These are phyloP conservation scores for Melikaiella ostensackeni DNA, from an alignment of 2,888 invertebrate genomes.

Conservation along the genomic window DNA sequence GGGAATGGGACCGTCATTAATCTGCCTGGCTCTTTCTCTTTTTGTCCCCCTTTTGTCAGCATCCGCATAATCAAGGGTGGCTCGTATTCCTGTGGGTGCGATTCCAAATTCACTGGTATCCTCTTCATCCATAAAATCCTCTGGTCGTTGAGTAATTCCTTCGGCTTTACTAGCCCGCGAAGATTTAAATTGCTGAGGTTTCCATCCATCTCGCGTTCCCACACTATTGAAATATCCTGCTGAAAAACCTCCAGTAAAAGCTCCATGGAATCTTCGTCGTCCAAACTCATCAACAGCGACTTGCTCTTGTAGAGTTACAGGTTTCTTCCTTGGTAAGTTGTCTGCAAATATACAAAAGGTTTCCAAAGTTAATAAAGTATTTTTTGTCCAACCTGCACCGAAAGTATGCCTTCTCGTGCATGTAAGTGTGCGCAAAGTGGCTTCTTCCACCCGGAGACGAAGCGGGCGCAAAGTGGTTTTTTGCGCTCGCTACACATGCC, in stretches of 20 bases:
- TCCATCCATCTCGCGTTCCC: conserved; percentile 97
- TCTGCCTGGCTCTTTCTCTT: conserved; percentile 72
- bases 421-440: no score
- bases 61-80: conserved; percentile 86
- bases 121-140: conserved; percentile 99
- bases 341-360: conserved; percentile 78
- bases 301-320: conserved; percentile 90
- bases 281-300: conserved; percentile 94
- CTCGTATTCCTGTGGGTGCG: conserved; percentile 91
- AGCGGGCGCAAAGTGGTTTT: no score
- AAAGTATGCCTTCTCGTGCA: no score
- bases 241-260: conserved; percentile 98
- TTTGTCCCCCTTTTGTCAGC: conserved; percentile 70
- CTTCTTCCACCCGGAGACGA: no score
- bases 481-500: no score
- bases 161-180: conserved; percentile 86
- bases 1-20: conserved; percentile 75
- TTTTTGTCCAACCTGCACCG: no score
- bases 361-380: not conserved
- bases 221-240: conserved; percentile 99
- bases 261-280: conserved; percentile 96
- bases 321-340: conserved; percentile 88
- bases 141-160: conserved; percentile 82
- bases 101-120: conserved; percentile 97
- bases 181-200: conserved; percentile 93